A percentile compares a stretch with the other conserved stretches of the same genome.
Evolutionary conservation across 2,113 vertebrate genomes (phyloP).

Genomic region (Sturnira hondurensis): DNA sequence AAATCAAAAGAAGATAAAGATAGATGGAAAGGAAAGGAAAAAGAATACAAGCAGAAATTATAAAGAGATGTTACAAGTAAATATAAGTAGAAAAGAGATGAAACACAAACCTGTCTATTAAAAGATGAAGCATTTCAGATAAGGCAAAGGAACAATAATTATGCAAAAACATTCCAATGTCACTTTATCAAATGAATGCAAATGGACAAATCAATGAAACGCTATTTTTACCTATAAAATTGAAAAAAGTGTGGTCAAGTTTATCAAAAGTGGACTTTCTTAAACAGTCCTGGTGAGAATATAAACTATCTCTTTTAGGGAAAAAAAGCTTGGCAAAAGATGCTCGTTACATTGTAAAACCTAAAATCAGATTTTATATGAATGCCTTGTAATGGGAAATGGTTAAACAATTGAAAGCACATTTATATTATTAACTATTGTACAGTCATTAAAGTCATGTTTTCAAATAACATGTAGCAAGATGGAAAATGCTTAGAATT

Average conservation of each 20-base stretch:
- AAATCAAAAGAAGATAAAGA: neutral
- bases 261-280: neutral
- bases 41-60: neutral
- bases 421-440: neutral
- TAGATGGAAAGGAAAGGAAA: neutral
- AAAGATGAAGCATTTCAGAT: neutral
- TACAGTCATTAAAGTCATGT: neutral
- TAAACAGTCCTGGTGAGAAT: neutral
- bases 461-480: neutral
- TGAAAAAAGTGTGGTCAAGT: neutral
- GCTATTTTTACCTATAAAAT: neutral
- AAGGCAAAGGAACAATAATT: neutral
- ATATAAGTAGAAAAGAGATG: neutral
- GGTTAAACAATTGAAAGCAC: neutral
- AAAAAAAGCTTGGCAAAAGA: neutral
- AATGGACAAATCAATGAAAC: neutral
- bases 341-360: neutral
- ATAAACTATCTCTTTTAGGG: neutral
- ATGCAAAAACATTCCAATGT: neutral
- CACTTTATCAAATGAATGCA: neutral
- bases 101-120: neutral
- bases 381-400: neutral
- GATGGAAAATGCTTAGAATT: neutral
- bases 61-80: neutral
- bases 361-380: neutral